Conservation (phyloP, 2,888 invertebrate genomes). For the Eupeodes luniger region DNA sequence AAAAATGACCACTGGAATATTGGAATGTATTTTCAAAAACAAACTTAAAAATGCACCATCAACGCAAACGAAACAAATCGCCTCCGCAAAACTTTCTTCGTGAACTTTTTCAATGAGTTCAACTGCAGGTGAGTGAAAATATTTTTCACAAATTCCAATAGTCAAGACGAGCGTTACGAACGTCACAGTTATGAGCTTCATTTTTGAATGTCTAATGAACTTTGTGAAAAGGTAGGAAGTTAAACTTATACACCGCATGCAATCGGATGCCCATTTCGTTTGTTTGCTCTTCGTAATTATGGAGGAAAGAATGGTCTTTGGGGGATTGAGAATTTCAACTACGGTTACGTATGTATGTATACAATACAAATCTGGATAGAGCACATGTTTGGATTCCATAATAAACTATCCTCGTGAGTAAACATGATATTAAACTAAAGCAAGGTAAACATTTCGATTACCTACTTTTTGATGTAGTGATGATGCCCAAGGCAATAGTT, state of each 20-base stretch:
- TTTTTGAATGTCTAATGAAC: neutral
- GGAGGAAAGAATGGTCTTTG: neutral
- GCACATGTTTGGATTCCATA: neutral
- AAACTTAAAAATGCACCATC: neutral
- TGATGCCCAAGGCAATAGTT: neutral
- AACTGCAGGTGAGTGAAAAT: neutral
- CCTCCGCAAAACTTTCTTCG: neutral
- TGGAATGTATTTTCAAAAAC: neutral
- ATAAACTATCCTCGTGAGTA: neutral
- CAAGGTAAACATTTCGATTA: neutral
- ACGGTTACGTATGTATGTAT: too few species aligned
- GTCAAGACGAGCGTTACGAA: neutral
- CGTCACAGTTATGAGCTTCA: neutral
- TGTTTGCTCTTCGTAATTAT: neutral
- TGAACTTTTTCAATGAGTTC: slow-evolving; percentile 20
- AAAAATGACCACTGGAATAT: neutral
- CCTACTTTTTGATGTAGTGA: neutral
- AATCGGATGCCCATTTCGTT: neutral
- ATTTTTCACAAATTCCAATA: neutral
- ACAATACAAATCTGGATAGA: neutral
- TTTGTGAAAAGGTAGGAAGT: neutral
- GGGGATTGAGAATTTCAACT: too few species aligned
- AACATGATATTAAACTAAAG: neutral
- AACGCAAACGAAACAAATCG: slow-evolving; percentile 5
- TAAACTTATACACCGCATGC: neutral